A percentile compares a stretch with the other conserved stretches of the same genome.
phyloP scores from a whole-genome alignment of 2,797 vertebrate genomes.

The Pachyuromys duprasi region DNA sequence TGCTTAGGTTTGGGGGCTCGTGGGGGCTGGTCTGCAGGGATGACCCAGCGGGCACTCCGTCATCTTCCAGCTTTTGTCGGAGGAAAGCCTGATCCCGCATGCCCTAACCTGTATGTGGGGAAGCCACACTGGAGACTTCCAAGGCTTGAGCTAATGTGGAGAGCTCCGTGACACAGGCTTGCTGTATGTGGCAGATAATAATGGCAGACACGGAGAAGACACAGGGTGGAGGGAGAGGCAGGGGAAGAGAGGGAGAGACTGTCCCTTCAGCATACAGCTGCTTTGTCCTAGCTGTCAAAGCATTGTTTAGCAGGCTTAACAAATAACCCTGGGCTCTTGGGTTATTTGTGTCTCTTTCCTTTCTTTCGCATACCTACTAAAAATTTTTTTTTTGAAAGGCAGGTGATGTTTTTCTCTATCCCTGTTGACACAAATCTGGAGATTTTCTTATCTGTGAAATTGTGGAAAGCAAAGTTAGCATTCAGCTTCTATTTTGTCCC shows the following conservation, averaged over 20 bases:
- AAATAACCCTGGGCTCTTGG: not conserved
- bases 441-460: not conserved
- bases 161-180: not conserved
- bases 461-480: not conserved
- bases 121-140: not conserved
- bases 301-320: not conserved
- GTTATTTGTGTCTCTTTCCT: not conserved
- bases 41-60: too few species aligned
- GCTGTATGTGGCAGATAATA: not conserved
- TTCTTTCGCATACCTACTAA: not conserved
- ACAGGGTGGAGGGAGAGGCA: rapidly evolving
- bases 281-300: not conserved
- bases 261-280: not conserved
- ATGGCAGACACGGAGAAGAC: not conserved
- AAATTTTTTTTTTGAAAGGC: not conserved
- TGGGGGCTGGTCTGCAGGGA: not conserved
- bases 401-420: not conserved
- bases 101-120: not conserved
- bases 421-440: not conserved
- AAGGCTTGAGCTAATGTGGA: not conserved
- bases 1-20: not conserved
- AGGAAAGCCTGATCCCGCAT: too few species aligned
- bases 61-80: not conserved
- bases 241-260: too few species aligned
- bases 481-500: not conserved